These are phyloP conservation scores for Etheostoma spectabile DNA, from an alignment of 2,113 vertebrate genomes.

Conservation along the genomic window DNA sequence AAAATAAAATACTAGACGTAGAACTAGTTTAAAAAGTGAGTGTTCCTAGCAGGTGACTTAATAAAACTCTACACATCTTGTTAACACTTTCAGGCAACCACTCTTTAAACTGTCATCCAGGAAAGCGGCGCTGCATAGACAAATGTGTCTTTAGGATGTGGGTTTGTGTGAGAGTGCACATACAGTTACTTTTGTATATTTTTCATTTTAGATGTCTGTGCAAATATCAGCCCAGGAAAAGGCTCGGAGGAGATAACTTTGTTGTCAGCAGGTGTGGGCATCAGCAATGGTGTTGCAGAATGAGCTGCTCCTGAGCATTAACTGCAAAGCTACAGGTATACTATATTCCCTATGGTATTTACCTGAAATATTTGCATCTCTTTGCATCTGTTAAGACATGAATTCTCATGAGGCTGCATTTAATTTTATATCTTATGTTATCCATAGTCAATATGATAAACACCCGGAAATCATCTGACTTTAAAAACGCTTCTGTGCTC, in stretches of 20 bases:
- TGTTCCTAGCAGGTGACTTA: neutral
- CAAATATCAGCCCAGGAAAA: slow-evolving; percentile 70
- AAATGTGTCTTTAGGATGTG: slow-evolving; percentile 15
- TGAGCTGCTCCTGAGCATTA: slow-evolving; percentile 56
- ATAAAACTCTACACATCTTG: slow-evolving; percentile 23
- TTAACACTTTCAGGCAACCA: slow-evolving; percentile 9
- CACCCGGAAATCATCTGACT: neutral
- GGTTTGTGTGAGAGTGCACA: slow-evolving; percentile 10
- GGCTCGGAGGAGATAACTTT: slow-evolving; percentile 73
- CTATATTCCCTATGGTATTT: neutral
- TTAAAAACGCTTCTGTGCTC: neutral
- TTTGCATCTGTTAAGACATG: neutral
- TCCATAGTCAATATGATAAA: neutral
- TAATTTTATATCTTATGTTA: slow-evolving; percentile 1
- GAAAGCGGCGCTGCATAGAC: neutral
- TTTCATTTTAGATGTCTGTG: slow-evolving; percentile 25
- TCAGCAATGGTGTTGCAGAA: slow-evolving; percentile 53
- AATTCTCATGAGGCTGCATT: slow-evolving; percentile 13
- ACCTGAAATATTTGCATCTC: slow-evolving; percentile 16
- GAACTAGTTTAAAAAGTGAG: slow-evolving; percentile 2
- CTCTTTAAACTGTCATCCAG: slow-evolving; percentile 1
- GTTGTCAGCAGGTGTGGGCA: slow-evolving; percentile 50
- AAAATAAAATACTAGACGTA: slow-evolving; percentile 2
- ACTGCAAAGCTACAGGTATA: slow-evolving; percentile 69
- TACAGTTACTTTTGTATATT: slow-evolving; percentile 10